Base-by-base conservation (phyloP, 2,113 vertebrate genomes). In the Dolichallabes microphthalmus region DNA sequence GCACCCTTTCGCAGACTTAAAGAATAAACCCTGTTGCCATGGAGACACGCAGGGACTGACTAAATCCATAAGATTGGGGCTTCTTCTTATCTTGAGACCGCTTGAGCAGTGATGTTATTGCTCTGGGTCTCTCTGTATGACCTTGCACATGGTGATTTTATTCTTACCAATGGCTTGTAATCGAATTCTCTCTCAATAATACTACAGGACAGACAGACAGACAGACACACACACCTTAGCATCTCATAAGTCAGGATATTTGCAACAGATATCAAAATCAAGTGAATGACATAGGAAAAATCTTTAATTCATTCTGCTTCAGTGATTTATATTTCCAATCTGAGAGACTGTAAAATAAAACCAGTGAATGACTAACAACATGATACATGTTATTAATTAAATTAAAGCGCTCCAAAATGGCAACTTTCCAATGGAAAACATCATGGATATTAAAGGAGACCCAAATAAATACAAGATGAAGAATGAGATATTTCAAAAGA, bases 401-500 rank as follows among this genome's bases (percentile, higher is more conserved):
- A 19, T 7, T 78, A 35, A 19, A 77, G 25, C 20, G n/a, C 35
- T n/a, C 58, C 71, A 64, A 64, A 71, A 0, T 45, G 45, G 45
- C 7, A 45, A 8, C 45, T 8, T 45, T 45, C 0, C 45, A 7
- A 45, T 8, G 45, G 7, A 45, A 1, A 75, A 76, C 57, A 30
- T 15, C 53, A 22, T 39, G 27, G 57, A 84, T 76, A 64, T 80
- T 57, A 87, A 84, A 71, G 32, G 68, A 58, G 11, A 20, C 76
- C 27, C 55, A 64, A 80, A 80, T 80, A 61, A 87, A 87, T 63
- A 78, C 75, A 30, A 83, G 64, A 73, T 11, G 35, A 55, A 58
- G 19, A 86, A 57, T 71, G 30, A 69, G 30, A 69, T 50, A 60
- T 86, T 52, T 6, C 20, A 22, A 39, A 61, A 61, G 1, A 7